phyloP scores from a whole-genome alignment of 1,140 invertebrate species.

The Sarcophaga peregrina region DNA sequence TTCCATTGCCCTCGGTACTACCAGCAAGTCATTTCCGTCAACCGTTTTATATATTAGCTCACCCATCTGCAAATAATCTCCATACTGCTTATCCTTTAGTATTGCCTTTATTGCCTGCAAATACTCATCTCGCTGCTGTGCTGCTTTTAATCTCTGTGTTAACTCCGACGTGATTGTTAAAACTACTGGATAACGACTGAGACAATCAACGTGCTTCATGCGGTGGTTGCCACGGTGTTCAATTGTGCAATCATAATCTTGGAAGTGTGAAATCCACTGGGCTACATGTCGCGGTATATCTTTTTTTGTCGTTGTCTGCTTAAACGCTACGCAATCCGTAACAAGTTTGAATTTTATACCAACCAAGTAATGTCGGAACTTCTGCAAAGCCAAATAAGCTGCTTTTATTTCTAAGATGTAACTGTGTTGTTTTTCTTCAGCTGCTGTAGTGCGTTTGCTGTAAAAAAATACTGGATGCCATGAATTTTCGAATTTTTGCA shows the following conservation, averaged over 20 bases:
- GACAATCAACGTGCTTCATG: slow-evolving; percentile 49
- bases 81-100: slow-evolving; percentile 1
- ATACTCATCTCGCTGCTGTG: slow-evolving; percentile 31
- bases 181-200: slow-evolving; percentile 58
- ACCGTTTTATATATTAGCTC: slow-evolving; percentile 27
- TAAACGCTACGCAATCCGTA: slow-evolving; percentile 58
- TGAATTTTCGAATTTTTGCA: slow-evolving; percentile 45
- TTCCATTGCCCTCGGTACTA: slow-evolving; percentile 40
- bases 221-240: slow-evolving; percentile 61
- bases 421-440: slow-evolving; percentile 44
- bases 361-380: slow-evolving; percentile 49
- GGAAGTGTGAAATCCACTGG: slow-evolving; percentile 46
- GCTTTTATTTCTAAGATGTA: slow-evolving; percentile 54
- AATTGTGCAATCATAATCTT: slow-evolving; percentile 63
- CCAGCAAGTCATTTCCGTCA: neutral
- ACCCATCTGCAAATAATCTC: slow-evolving; percentile 16
- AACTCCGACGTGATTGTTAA: too few relatives aligned
- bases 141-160: neutral
- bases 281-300: neutral
- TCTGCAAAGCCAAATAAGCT: slow-evolving; percentile 49
- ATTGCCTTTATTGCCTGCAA: slow-evolving; percentile 24
- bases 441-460: slow-evolving; percentile 52
- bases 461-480: slow-evolving; percentile 56
- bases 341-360: slow-evolving; percentile 45
- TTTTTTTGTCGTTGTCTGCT: slow-evolving; percentile 52